Percentiles rank a stretch among this genome's conserved stretches.
phyloP scores from a whole-genome alignment of 2,113 vertebrate genomes.

The Tragelaphus imberbis region DNA sequence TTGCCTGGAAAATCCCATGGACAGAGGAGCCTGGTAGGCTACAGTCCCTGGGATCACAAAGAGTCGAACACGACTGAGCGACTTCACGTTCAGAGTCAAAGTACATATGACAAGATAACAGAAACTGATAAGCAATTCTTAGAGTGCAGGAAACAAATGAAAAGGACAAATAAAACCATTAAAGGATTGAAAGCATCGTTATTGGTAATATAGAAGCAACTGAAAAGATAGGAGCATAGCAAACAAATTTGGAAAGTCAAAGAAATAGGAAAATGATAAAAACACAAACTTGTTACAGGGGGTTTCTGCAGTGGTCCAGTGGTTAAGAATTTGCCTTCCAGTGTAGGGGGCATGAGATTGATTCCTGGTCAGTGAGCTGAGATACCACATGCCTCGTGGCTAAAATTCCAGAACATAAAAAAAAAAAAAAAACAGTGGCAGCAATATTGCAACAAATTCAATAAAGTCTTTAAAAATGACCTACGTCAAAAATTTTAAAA shows the following conservation, averaged over 20 bases:
- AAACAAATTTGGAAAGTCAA: not conserved
- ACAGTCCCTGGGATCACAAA: no score
- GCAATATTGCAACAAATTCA: not conserved
- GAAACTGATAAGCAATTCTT: not conserved
- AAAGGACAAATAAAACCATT: not conserved
- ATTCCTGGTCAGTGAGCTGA: not conserved
- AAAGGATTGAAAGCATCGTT: not conserved
- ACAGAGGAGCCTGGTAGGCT: no score
- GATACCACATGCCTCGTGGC: not conserved
- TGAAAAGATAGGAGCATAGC: not conserved
- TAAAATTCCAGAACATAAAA: not conserved
- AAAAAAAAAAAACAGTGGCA: not conserved
- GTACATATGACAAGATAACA: not conserved
- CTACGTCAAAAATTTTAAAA: not conserved
- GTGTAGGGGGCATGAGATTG: not conserved
- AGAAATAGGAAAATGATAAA: not conserved
- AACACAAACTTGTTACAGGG: not conserved
- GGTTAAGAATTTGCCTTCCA: not conserved
- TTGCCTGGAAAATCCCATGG: no score
- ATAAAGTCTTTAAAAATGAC: not conserved
- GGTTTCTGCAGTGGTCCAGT: not conserved
- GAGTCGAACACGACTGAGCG: no score
- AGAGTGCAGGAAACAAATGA: not conserved
- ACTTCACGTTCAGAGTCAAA: not conserved
- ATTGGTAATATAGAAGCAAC: not conserved